Conservation (phyloP, 2,113 vertebrate genomes). For the Morone chrysops region DNA sequence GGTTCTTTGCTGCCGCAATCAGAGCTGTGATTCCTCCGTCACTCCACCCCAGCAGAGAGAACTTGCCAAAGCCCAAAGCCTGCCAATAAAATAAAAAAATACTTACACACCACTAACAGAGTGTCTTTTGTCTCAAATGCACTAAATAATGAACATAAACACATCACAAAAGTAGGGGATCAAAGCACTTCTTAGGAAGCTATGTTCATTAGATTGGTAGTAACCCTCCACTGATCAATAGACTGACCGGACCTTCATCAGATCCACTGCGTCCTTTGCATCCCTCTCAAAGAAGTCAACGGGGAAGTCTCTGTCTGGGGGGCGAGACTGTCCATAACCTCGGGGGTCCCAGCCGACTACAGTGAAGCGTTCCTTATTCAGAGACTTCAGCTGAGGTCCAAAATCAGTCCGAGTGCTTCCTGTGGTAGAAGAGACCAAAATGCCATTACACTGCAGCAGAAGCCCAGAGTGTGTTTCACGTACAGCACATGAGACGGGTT, state of each 20-base stretch:
- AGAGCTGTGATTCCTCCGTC: slow-evolving; percentile 93
- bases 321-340: slow-evolving; percentile 92
- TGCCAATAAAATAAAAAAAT: slow-evolving; percentile 50
- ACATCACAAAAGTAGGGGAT: not conserved
- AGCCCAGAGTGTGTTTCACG: not conserved
- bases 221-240: not conserved
- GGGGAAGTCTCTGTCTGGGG: slow-evolving; percentile 91
- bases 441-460: not conserved
- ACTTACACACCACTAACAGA: not conserved
- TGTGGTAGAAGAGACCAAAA: slow-evolving; percentile 59
- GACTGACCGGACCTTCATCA: slow-evolving; percentile 88
- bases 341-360: slow-evolving; percentile 92
- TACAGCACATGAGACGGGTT: not conserved
- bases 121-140: not conserved
- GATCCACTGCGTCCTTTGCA: slow-evolving; percentile 90
- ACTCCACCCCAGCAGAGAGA: slow-evolving; percentile 94
- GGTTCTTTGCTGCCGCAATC: slow-evolving; percentile 88
- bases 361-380: slow-evolving; percentile 88
- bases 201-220: not conserved
- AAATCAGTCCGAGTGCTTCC: slow-evolving; percentile 91
- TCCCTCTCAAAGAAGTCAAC: slow-evolving; percentile 92
- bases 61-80: slow-evolving; percentile 86
- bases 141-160: not conserved
- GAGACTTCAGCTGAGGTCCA: slow-evolving; percentile 88
- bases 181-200: not conserved